Percentiles rank a stretch among this genome's conserved stretches.
Conservation (phyloP, 2,797 vertebrate species). For the Muscicapa striata region DNA sequence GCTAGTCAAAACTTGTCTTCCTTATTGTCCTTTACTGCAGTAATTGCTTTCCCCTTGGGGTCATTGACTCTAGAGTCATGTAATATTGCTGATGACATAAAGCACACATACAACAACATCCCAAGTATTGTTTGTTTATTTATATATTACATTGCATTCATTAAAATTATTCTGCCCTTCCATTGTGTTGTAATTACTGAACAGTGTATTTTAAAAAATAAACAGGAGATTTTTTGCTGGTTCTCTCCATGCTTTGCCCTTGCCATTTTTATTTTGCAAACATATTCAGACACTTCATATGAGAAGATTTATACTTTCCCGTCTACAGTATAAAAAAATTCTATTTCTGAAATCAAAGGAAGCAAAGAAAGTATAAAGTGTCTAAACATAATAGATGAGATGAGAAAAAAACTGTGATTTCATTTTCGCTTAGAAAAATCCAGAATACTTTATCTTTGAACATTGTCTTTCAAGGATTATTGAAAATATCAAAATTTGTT, state of each 20-base stretch:
- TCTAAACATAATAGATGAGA: not conserved
- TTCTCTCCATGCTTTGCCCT: not conserved
- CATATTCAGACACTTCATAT: not conserved
- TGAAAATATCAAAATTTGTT: not conserved
- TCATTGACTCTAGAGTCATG: not conserved
- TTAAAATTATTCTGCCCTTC: not conserved
- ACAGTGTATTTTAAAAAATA: not conserved
- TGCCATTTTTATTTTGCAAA: not conserved
- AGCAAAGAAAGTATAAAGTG: not conserved
- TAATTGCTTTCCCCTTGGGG: not conserved
- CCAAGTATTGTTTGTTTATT: not conserved
- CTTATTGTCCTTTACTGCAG: not conserved
- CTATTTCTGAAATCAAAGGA: not conserved
- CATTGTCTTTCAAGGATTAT: not conserved
- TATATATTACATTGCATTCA: not conserved
- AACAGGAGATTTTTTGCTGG: rapidly evolving
- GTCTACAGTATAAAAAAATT: not conserved
- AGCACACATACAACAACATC: not conserved
- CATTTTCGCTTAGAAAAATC: not conserved
- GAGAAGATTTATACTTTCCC: not conserved
- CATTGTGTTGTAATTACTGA: not conserved
- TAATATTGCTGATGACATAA: not conserved
- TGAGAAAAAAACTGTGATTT: not conserved
- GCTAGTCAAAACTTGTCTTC: not conserved
- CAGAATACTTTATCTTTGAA: not conserved